phyloP scores from a whole-genome alignment of 2,888 invertebrate genomes.

The Agrochola circellaris region DNA sequence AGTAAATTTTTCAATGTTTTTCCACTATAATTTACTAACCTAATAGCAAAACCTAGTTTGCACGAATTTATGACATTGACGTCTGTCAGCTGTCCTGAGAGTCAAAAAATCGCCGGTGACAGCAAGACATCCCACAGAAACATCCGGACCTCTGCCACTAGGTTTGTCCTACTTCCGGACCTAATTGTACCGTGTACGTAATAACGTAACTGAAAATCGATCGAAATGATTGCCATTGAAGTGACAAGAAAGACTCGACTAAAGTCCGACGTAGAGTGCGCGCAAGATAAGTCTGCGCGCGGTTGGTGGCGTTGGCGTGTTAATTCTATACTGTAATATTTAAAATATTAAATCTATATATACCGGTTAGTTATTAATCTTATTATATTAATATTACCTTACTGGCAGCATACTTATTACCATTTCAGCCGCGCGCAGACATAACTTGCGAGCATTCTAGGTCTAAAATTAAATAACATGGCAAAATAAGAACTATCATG shows the following conservation, averaged over 20 bases:
- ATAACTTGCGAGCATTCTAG: no score
- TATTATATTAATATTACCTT: no score
- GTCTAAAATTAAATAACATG: no score
- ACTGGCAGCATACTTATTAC: no score
- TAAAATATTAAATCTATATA: no score
- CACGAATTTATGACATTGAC: neutral
- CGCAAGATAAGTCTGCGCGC: no score
- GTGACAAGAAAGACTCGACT: neutral
- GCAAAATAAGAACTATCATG: no score
- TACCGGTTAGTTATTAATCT: no score
- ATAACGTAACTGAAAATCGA: neutral
- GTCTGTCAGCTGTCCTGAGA: constrained; percentile 5
- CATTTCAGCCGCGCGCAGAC: no score
- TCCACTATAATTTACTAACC: constrained; percentile 24
- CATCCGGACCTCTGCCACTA: constrained; percentile 1
- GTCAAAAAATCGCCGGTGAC: constrained; percentile 15
- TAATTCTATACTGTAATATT: no score
- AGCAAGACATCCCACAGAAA: neutral
- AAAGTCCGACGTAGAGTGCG: neutral
- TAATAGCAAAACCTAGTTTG: constrained; percentile 21
- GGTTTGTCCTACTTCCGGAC: constrained; percentile 28
- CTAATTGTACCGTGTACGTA: no score
- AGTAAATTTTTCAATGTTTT: constrained; percentile 5
- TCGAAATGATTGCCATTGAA: neutral
- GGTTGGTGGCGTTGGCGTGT: no score